Evolutionary conservation across 2,888 invertebrate species (phyloP), one percentile per base, ranked within the genome.

Genomic region (Macrophya alboannulata): DNA sequence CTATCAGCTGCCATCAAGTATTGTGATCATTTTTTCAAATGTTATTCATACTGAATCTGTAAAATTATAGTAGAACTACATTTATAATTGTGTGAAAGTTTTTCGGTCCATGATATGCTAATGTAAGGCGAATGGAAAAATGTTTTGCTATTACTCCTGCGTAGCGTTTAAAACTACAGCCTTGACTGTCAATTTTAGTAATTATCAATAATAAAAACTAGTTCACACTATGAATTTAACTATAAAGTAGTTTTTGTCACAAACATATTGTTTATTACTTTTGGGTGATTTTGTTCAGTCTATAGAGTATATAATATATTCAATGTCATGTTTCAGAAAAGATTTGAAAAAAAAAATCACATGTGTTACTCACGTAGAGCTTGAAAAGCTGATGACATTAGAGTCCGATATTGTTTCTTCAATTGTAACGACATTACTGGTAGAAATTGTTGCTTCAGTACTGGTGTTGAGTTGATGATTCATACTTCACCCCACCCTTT

Each of bases 311-410:
- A 17, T 37, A 71, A 71, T 40, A 71, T 40, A 71, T 71, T 37
- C 17, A 45, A 74, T 74, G 21, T 45, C 45, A 45, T 10, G 12
- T 74, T 74, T 43, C 4, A 74, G 48, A 10, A 48, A 48, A 48
- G 21, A 74, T 68, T 68, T 2, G 21, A 72, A 45, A 17, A 37
- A 55, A 4, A 4, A 59, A 37, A 62, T 6, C 43, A 21, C 43
- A 62, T 43, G 40, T 17, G 17, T 12, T 8, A 81, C 81, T 81
- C 81, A 81, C 81, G 59, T 6, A 81, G 81, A 37, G 40, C 25
- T 43, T 81, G 81, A 62, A 81, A 81, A 25, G 81, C 81, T 40
- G 81, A n/a, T 81, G 81, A 81, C 81, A 81, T 81, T 62, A 81
- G 15, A 62, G 81, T 51, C 9, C 31, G 48, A 43, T 43, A 81